These are phyloP conservation scores for Lophius americanus DNA, from an alignment of 2,797 vertebrate species.

Conservation along the genomic window DNA sequence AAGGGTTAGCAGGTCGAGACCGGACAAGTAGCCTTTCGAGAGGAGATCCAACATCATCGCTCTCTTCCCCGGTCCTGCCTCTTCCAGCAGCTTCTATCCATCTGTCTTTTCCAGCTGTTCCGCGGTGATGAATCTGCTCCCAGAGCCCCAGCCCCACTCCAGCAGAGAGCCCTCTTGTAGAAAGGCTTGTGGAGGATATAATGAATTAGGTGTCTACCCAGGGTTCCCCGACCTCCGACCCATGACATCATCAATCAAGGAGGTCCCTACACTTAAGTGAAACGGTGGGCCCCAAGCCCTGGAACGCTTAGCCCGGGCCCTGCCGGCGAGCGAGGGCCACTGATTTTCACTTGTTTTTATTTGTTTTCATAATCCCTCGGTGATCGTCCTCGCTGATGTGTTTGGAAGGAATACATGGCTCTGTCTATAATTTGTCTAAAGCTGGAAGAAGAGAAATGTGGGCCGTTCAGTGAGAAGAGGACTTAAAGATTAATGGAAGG, in stretches of 20 bases:
- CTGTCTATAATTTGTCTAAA: conserved; percentile 83
- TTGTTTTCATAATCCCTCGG: conserved; percentile 81
- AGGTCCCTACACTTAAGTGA: conserved; percentile 87
- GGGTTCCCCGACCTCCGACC: conserved; percentile 90
- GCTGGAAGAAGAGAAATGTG: conserved; percentile 68
- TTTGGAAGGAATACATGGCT: conserved; percentile 79
- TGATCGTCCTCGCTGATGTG: conserved; percentile 75
- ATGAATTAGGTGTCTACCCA: conserved; percentile 97
- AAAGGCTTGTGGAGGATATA: conserved; percentile 92
- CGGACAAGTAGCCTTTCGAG: conserved; percentile 7
- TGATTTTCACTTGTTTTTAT: conserved; percentile 85
- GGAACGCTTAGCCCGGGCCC: conserved; percentile 78
- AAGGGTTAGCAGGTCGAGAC: conserved; percentile 1
- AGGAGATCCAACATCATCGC: not conserved
- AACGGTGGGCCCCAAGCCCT: conserved; percentile 80
- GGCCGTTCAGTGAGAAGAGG: conserved; percentile 74
- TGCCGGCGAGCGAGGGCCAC: conserved; percentile 68
- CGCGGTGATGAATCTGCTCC: conserved; percentile 88
- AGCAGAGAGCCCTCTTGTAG: conserved; percentile 86
- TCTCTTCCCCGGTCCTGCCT: conserved; percentile 18
- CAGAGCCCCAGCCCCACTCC: conserved; percentile 87
- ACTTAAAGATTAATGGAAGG: conserved; percentile 68
- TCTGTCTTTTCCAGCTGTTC: conserved; percentile 71
- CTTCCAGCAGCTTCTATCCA: conserved; percentile 45
- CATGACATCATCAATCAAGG: conserved; percentile 94